Percentiles rank a stretch among this genome's conserved stretches.
Evolutionary conservation across 92 coral and sea anemone species (phyloP).

Genomic region (Bergia sp.): DNA sequence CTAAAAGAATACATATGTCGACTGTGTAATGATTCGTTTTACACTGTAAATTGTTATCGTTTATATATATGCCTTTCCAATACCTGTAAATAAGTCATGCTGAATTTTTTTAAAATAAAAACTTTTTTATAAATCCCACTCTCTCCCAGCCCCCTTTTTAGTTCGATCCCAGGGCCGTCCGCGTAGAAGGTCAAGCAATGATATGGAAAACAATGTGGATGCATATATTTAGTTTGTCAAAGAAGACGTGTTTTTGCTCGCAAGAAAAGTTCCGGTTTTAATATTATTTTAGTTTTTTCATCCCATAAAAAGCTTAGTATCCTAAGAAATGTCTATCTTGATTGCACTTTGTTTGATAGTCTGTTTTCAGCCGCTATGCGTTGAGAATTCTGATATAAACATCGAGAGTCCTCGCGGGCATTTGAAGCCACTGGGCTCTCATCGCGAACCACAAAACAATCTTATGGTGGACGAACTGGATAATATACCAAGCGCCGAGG

Average conservation of each 20-base stretch:
- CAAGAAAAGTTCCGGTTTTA: neutral
- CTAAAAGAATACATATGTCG: too few relatives aligned
- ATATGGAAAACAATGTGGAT: neutral
- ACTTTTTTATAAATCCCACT: too few relatives aligned
- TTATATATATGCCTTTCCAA: too few relatives aligned
- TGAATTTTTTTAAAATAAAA: too few relatives aligned
- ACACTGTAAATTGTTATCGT: too few relatives aligned
- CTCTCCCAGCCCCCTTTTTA: too few relatives aligned
- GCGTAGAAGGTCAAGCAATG: neutral
- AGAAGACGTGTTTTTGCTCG: neutral
- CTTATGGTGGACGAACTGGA: slow-evolving; percentile 74
- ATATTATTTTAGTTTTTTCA: too few relatives aligned
- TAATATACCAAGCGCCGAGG: slow-evolving; percentile 78
- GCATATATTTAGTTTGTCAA: neutral
- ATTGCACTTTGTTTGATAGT: neutral
- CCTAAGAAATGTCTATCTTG: neutral
- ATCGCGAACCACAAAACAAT: slow-evolving; percentile 74
- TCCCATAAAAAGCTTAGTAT: neutral
- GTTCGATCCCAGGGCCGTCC: neutral
- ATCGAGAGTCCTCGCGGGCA: slow-evolving; percentile 76
- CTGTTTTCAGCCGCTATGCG: slow-evolving; percentile 10
- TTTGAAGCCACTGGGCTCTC: slow-evolving; percentile 82
- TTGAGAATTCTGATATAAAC: slow-evolving; percentile 29
- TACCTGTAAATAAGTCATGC: too few relatives aligned
- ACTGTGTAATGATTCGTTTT: too few relatives aligned